These are phyloP conservation scores for Ophion costatus DNA, from an alignment of 2,888 invertebrate genomes.

Conservation along the genomic window DNA sequence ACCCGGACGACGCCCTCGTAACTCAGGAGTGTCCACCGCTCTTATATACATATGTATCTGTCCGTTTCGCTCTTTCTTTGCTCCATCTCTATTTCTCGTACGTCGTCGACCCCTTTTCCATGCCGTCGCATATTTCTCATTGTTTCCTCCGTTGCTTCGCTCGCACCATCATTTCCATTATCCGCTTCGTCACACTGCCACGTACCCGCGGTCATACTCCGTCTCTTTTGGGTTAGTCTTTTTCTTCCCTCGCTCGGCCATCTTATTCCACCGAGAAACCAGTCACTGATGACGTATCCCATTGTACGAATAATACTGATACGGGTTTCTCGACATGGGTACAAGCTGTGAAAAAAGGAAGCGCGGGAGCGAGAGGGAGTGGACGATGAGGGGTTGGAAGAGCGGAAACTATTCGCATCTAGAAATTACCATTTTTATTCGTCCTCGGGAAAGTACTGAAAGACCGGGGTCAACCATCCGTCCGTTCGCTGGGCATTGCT, in stretches of 20 bases:
- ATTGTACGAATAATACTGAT: constrained; percentile 41
- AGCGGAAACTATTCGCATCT: constrained; percentile 9
- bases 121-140: constrained; percentile 60
- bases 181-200: constrained; percentile 63
- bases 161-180: constrained; percentile 60
- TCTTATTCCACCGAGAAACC: constrained; percentile 41
- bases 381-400: not conserved
- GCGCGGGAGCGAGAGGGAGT: not conserved
- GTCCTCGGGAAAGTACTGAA: constrained; percentile 9
- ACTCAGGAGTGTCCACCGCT: constrained; percentile 68
- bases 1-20: constrained; percentile 70
- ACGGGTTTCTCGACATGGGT: constrained; percentile 26
- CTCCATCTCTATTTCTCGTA: constrained; percentile 12
- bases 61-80: constrained; percentile 24
- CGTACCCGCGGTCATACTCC: constrained; percentile 46
- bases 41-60: constrained; percentile 41
- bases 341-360: not conserved
- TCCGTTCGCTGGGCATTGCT: constrained; percentile 26
- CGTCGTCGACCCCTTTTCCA: constrained; percentile 43
- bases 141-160: constrained; percentile 39
- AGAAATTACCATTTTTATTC: constrained; percentile 56
- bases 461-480: constrained; percentile 47
- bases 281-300: constrained; percentile 48
- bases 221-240: constrained; percentile 3
- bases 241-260: not conserved